These are phyloP conservation scores for Craterocephalus amniculus DNA, from an alignment of 2,797 vertebrate species.

Conservation along the genomic window DNA sequence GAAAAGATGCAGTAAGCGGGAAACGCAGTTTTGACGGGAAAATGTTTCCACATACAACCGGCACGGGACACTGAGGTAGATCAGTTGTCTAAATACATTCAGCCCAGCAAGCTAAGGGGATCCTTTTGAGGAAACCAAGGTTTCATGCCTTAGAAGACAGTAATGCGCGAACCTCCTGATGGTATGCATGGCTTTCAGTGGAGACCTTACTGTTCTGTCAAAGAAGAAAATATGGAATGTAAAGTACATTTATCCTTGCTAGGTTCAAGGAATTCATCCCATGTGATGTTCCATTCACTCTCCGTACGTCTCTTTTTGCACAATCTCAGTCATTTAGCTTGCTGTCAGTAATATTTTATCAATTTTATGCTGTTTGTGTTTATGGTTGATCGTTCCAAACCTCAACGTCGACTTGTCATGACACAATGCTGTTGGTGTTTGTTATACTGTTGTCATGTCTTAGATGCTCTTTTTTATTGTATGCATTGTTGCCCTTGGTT, in stretches of 20 bases:
- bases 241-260: constrained; percentile 50
- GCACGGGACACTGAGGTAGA: constrained; percentile 27
- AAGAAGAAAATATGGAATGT: constrained; percentile 49
- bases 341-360: constrained; percentile 41
- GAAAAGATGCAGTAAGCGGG: constrained; percentile 65
- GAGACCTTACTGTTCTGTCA: constrained; percentile 35
- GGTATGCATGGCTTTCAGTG: constrained; percentile 58
- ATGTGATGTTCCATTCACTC: constrained; percentile 22
- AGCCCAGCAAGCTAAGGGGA: constrained; percentile 34
- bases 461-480: constrained; percentile 45
- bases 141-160: constrained; percentile 57
- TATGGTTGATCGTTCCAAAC: constrained; percentile 30
- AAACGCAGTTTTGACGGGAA: constrained; percentile 2
- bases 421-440: constrained; percentile 46
- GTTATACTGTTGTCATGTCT: constrained; percentile 51
- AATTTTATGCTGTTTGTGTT: constrained; percentile 40
- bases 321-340: constrained; percentile 42
- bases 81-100: constrained; percentile 37
- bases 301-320: constrained; percentile 30
- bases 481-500: constrained; percentile 37
- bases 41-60: constrained; percentile 23
- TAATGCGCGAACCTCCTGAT: constrained; percentile 27
- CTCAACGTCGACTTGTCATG: constrained; percentile 39
- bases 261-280: constrained; percentile 43
- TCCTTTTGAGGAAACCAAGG: constrained; percentile 35